Percentiles rank a stretch among this genome's conserved stretches.
phyloP scores from a whole-genome alignment of 2,797 vertebrate species.

The Acipenser ruthenus region DNA sequence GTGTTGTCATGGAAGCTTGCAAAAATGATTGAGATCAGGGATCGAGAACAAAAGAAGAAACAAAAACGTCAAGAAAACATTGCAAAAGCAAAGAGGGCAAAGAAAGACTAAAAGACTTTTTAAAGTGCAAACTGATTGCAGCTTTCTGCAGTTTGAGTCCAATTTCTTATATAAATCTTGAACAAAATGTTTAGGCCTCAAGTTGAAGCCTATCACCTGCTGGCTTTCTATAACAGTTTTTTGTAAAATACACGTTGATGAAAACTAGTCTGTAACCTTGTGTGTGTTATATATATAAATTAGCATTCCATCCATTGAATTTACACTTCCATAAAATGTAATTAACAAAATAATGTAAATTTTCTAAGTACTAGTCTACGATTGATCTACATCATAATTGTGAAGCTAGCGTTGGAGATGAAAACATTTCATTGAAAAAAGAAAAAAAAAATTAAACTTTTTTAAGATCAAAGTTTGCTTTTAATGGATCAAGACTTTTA shows the following conservation, averaged over 20 bases:
- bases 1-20: conserved; percentile 94
- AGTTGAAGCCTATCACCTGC: background rate
- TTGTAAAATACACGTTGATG: background rate
- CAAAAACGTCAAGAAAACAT: conserved; percentile 97
- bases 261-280: background rate
- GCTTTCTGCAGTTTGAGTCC: background rate
- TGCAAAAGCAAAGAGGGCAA: conserved; percentile 86
- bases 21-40: conserved; percentile 94
- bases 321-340: background rate
- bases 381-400: background rate
- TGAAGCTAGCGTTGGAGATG: background rate
- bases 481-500: too few relatives aligned
- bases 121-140: background rate
- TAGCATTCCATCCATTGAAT: background rate
- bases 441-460: too few relatives aligned
- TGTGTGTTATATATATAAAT: background rate
- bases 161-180: background rate
- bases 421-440: background rate
- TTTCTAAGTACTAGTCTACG: background rate
- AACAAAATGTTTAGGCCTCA: background rate
- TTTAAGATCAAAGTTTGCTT: too few relatives aligned
- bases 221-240: background rate
- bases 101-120: conserved; percentile 76
- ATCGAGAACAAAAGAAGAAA: conserved; percentile 93
- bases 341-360: background rate